phyloP scores from a whole-genome alignment of 92 coral and sea anemone genomes.

The Palythoa grandis region DNA sequence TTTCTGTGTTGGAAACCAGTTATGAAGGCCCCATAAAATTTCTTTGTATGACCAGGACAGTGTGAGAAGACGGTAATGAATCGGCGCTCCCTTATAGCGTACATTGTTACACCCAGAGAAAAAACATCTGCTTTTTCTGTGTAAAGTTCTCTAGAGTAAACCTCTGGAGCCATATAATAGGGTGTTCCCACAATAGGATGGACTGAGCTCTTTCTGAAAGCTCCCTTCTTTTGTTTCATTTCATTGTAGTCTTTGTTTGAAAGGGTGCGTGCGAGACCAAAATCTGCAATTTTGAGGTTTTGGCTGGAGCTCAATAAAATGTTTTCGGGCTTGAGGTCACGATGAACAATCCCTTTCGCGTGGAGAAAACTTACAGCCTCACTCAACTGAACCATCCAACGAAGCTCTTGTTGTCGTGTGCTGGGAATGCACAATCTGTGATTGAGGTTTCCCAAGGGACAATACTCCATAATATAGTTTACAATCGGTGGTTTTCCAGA shows the following conservation, averaged over 20 bases:
- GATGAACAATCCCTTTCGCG: neutral
- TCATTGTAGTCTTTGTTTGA: neutral
- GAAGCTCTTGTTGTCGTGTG: neutral
- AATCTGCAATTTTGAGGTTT: conserved; percentile 82
- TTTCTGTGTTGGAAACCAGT: conserved; percentile 4
- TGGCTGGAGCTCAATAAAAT: conserved; percentile 60
- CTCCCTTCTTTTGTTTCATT: neutral
- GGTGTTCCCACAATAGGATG: conserved; percentile 45
- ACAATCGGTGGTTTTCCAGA: conserved; percentile 43
- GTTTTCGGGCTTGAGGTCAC: conserved; percentile 36
- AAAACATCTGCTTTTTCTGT: conserved; percentile 79
- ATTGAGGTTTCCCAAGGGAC: neutral
- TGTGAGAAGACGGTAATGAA: conserved; percentile 38
- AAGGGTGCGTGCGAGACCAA: conserved; percentile 72
- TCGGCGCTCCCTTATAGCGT: conserved; percentile 76
- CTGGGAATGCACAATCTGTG: conserved; percentile 1
- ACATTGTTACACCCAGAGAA: conserved; percentile 72
- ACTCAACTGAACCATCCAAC: conserved; percentile 49
- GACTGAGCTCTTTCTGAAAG: conserved; percentile 26
- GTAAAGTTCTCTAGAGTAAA: conserved; percentile 47
- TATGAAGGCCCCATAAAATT: conserved; percentile 79
- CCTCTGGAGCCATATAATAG: conserved; percentile 82
- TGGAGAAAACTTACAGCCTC: conserved; percentile 53
- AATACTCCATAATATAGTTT: conserved; percentile 48
- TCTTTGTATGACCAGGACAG: neutral